Conservation (phyloP, 2,113 vertebrate genomes). For the Pteruthius melanotis region DNA sequence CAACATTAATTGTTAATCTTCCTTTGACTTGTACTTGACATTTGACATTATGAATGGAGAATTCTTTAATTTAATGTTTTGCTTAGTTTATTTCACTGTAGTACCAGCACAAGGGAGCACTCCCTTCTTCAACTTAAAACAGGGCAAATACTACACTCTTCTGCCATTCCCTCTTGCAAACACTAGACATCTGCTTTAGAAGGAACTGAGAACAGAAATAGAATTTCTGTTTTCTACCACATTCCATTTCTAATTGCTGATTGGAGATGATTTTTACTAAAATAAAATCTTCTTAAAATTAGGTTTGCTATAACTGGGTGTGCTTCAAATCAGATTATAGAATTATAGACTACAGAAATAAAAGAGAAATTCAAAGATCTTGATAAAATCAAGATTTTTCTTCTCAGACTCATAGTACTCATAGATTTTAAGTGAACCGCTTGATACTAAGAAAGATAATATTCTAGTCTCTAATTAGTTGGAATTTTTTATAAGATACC, state of each 20-base stretch:
- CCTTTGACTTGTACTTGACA: constrained; percentile 18
- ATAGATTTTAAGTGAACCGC: not conserved
- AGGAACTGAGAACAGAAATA: not conserved
- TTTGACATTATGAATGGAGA: constrained; percentile 10
- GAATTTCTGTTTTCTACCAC: not conserved
- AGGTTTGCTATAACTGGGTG: not conserved
- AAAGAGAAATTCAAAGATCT: not conserved
- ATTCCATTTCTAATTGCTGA: not conserved
- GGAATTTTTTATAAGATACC: not conserved
- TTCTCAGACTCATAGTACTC: not conserved
- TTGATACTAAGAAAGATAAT: not conserved
- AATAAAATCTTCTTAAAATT: constrained; percentile 19
- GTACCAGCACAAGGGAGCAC: not conserved
- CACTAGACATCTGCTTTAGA: constrained; percentile 10
- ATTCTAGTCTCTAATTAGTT: not conserved
- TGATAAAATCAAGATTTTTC: not conserved
- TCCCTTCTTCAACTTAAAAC: not conserved
- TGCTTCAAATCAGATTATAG: constrained; percentile 10
- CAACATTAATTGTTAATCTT: not conserved
- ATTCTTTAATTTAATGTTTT: constrained; percentile 29
- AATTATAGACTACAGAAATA: not conserved
- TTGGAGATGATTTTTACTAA: not conserved
- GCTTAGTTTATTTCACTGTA: not conserved
- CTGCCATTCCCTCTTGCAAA: not conserved
- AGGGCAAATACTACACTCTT: not conserved